phyloP scores from a whole-genome alignment of 2,797 vertebrate genomes.

The Octomys mimax region DNA sequence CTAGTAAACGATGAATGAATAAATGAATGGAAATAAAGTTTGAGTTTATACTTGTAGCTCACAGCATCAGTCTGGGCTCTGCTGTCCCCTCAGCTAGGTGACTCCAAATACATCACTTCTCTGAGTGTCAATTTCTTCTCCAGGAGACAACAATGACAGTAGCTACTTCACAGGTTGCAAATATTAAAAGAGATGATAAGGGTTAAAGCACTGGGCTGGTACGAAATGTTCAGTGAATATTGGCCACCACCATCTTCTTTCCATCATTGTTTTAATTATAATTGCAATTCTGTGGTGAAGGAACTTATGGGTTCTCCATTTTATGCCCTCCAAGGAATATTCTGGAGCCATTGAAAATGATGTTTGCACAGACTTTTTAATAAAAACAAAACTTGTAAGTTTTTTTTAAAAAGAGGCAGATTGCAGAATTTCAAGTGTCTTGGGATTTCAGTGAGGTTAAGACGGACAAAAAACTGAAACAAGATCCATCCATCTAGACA shows the following conservation, averaged over 20 bases:
- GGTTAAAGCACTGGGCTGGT: neutral
- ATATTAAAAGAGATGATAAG: neutral
- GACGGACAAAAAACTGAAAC: neutral
- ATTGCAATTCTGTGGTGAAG: neutral
- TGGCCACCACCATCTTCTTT: neutral
- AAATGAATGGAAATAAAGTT: neutral
- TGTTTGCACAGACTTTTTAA: slow-evolving; percentile 37
- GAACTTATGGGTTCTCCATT: neutral
- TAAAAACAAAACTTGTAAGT: neutral
- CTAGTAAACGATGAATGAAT: neutral
- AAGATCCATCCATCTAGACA: neutral
- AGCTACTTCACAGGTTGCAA: neutral
- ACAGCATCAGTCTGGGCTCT: neutral
- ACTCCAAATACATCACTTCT: neutral
- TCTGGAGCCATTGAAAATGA: slow-evolving; percentile 16
- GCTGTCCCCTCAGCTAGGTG: neutral
- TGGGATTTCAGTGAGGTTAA: neutral
- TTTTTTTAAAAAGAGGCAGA: neutral
- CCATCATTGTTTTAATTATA: neutral
- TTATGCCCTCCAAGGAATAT: slow-evolving; percentile 22
- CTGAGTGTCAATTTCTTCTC: neutral
- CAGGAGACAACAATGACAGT: neutral
- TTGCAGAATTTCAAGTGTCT: neutral
- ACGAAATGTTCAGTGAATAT: neutral
- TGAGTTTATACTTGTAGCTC: neutral